Evolutionary conservation across 2,113 vertebrate genomes (phyloP), one percentile per base, ranked within the genome.

Genomic region (Choloepus hoffmanni): DNA sequence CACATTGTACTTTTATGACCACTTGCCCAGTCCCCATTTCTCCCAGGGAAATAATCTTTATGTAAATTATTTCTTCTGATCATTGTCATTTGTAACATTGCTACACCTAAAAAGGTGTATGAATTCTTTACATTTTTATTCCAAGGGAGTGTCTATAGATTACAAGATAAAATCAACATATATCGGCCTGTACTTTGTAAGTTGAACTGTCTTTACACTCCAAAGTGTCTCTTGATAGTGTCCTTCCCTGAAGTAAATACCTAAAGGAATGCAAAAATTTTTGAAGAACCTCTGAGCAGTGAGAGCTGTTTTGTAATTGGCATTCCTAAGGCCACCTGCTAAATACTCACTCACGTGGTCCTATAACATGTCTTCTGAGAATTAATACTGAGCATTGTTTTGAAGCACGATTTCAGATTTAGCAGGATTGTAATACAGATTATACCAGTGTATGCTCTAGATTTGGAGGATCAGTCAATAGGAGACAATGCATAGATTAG

Each of bases 321-420:
- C 62, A 74, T 96, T 95, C 53, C 30, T 95, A 26, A 43, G 62
- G 85, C 77, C 26, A 73, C 62, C 14, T 77, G 55, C 28, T 65
- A 60, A 60, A 28, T 8, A 36, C 0, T 60, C 79, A 43, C 26
- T 87, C 13, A 0, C 50, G 16, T 70, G 73, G 11, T 62, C 48
- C 43, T 63, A 0, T 43, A 43, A 43, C 43, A 43, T 14, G 62
- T 85, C 60, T 85, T 72, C 79, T 88, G 88, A 95, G 84, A 72
- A 23, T 50, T 50, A 50, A 50, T 72, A 30, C 53, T 84, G 63
- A 91, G 43, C 68, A 72, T 0, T 86, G 43, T 88, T 96, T 88
- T 45, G 45, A 89, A 93, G 77, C 36, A 77, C 63, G 23, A 53
- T 93, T 85, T 96, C 50, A 95, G 26, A 84, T 5, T 90, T 93